phyloP scores from a whole-genome alignment of 2,113 vertebrate genomes.

The Rousettus leschenaultii region DNA sequence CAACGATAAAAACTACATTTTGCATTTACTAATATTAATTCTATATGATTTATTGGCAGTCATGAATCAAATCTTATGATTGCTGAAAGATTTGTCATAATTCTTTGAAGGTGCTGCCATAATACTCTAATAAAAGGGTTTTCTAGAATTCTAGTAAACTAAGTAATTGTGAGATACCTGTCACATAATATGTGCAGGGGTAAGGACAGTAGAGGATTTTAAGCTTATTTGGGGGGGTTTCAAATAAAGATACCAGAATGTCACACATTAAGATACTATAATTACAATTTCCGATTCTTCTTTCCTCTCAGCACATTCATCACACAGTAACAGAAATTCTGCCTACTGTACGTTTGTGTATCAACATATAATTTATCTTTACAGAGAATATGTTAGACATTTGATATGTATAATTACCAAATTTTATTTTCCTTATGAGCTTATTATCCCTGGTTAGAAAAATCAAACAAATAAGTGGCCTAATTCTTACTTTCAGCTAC shows the following conservation, averaged over 20 bases:
- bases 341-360: constrained; percentile 62
- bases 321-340: constrained; percentile 65
- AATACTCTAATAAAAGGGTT: background rate
- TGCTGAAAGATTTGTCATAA: background rate
- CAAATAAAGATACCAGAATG: constrained; percentile 29
- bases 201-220: background rate
- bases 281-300: constrained; percentile 48
- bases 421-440: constrained; percentile 66
- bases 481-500: constrained; percentile 62
- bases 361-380: constrained; percentile 68
- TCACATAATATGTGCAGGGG: background rate
- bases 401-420: constrained; percentile 71
- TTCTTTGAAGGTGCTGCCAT: background rate
- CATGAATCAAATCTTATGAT: background rate
- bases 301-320: constrained; percentile 26
- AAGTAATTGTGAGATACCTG: background rate
- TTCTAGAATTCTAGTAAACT: constrained; percentile 8
- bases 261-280: constrained; percentile 15
- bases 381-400: constrained; percentile 59
- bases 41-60: background rate
- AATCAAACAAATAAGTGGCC: constrained; percentile 65
- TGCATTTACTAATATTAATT: background rate
- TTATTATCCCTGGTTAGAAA: constrained; percentile 63
- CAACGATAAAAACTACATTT: background rate
- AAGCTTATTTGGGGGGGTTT: constrained; percentile 5